phyloP scores from a whole-genome alignment of 2,113 vertebrate genomes.

The Malurus elegans region DNA sequence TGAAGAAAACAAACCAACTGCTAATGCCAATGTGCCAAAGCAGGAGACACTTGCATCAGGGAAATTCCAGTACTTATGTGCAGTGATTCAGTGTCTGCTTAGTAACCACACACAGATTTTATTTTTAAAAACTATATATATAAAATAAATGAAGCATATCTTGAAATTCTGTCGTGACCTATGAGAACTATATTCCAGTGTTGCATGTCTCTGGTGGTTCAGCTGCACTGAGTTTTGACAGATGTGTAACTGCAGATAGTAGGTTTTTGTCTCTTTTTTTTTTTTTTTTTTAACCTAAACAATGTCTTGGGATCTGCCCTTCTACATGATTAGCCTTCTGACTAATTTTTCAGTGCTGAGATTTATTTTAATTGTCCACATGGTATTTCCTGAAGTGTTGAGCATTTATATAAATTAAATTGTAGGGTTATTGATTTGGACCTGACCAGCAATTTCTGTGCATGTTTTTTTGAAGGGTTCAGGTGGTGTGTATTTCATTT shows the following conservation, averaged over 20 bases:
- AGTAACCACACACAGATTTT: background rate
- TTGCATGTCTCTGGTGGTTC: background rate
- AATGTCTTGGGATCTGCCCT: background rate
- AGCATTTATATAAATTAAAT: background rate
- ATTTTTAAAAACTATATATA: background rate
- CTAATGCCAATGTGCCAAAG: background rate
- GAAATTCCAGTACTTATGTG: background rate
- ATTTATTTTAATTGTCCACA: background rate
- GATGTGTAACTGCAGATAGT: background rate
- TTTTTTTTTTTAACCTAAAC: background rate
- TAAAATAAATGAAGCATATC: background rate
- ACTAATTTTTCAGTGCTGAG: background rate
- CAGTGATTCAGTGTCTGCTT: background rate
- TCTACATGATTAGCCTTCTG: background rate
- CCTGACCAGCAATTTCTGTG: background rate
- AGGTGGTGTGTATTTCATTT: background rate
- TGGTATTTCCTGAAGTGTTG: background rate
- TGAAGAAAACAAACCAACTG: background rate
- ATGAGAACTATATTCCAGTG: background rate
- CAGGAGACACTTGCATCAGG: background rate
- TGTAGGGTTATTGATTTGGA: background rate
- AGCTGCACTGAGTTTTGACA: background rate
- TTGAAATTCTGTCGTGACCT: background rate
- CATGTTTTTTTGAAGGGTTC: background rate
- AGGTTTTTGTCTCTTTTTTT: rapidly evolving